phyloP scores from a whole-genome alignment of 2,888 invertebrate genomes.

The Cephonodes hylas region DNA sequence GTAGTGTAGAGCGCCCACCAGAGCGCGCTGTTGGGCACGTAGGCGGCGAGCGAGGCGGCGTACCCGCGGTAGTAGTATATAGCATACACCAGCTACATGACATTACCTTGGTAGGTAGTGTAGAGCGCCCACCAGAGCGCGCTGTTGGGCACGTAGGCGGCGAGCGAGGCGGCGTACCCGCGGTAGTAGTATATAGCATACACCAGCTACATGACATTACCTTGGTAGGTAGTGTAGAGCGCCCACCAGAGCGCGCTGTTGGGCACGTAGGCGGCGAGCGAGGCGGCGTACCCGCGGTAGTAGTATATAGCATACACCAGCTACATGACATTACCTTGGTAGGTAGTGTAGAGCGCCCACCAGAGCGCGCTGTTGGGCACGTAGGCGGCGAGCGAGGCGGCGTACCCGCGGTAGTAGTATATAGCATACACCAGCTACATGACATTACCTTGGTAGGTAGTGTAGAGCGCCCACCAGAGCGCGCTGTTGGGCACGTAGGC shows the following conservation, averaged over 20 bases:
- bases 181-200: too few relatives aligned
- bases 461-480: slow-evolving; percentile 98
- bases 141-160: slow-evolving; percentile 97
- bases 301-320: too few relatives aligned
- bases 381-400: slow-evolving; percentile 94
- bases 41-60: slow-evolving; percentile 93
- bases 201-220: too few relatives aligned
- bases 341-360: slow-evolving; percentile 97
- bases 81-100: too few relatives aligned
- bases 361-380: slow-evolving; percentile 98
- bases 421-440: too few relatives aligned
- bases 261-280: slow-evolving; percentile 95
- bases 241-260: slow-evolving; percentile 99
- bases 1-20: slow-evolving; percentile 98
- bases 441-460: slow-evolving; percentile 92
- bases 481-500: slow-evolving; percentile 98
- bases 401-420: slow-evolving; percentile 97
- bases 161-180: slow-evolving; percentile 95
- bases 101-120: slow-evolving; percentile 93
- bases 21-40: slow-evolving; percentile 97
- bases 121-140: slow-evolving; percentile 99
- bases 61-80: slow-evolving; percentile 98
- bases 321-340: slow-evolving; percentile 92
- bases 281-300: slow-evolving; percentile 96
- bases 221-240: slow-evolving; percentile 96